These are phyloP conservation scores for Melanerpes formicivorus DNA, from an alignment of 2,113 vertebrate genomes.

Conservation along the genomic window DNA sequence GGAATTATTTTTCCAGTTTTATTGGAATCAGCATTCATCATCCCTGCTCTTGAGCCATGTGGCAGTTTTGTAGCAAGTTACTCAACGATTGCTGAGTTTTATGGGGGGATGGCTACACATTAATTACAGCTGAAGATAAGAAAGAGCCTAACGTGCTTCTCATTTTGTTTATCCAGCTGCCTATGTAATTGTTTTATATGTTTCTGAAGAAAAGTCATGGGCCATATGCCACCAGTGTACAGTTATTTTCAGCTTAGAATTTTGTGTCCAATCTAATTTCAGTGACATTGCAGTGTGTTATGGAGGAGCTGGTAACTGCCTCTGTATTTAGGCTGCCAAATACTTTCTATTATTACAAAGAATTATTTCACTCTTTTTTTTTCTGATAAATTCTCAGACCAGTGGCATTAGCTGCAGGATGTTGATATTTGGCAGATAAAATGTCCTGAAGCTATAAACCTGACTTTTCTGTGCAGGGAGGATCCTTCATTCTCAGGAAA, in stretches of 20 bases:
- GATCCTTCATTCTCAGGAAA: background rate
- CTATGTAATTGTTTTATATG: background rate
- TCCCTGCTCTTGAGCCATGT: background rate
- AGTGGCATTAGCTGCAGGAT: background rate
- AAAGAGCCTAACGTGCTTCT: background rate
- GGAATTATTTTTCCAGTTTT: background rate
- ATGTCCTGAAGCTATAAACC: background rate
- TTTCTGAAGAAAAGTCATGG: background rate
- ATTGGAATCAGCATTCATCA: background rate
- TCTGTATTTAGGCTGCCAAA: background rate
- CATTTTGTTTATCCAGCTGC: background rate
- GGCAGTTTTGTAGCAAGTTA: slow-evolving; percentile 5
- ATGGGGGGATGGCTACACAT: background rate
- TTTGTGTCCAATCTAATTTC: background rate
- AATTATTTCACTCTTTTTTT: background rate
- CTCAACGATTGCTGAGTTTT: slow-evolving; percentile 9
- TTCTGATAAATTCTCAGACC: background rate
- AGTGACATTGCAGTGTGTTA: background rate
- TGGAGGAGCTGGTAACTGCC: background rate
- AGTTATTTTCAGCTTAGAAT: background rate
- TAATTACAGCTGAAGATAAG: background rate
- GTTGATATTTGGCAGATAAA: background rate
- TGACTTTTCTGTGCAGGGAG: background rate
- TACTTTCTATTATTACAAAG: background rate
- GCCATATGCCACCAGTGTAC: background rate